Base-by-base conservation (phyloP, 2,797 vertebrate species). In the Chromobotia macracanthus region DNA sequence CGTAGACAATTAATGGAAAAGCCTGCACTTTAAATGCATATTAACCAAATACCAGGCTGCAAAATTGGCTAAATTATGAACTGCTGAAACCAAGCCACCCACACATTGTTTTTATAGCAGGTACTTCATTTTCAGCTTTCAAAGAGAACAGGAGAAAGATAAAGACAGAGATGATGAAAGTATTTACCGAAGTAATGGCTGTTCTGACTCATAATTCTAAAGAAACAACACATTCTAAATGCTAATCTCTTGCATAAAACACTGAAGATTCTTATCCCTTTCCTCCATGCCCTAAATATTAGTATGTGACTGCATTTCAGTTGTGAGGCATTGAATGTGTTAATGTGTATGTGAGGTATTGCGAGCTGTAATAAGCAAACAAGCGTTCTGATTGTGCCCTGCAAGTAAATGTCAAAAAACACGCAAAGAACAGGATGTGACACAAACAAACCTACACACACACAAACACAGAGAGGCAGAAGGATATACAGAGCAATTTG, bases 171-270 rank as follows among this genome's bases (percentile, higher is more conserved):
- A 46, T 64, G 35, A 72, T 13, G 38, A 75, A 72, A 28, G 44
- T 61, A 60, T 72, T 70, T 75, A 50, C 61, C 46, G 25, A 71
- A 75, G 71, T 83, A 76, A 79, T 75, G 74, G 28, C 44, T 63
- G 70, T 65, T 81, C 81, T 84, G 78, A 76, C 71, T 85, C 61
- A 74, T 31, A 31, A 31, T 31, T 80, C 64, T 50, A 63, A 82
- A 79, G 3, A 72, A 74, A 82, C 75, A 78, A 68, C 77, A 38
- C 46, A 35, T 31, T 31, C 31, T 3, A 5, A 31, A 31, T 79
- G 65, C 75, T 81, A 58, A 82, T 85, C 55, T 80, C 68, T 85
- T 82, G 12, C 0, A 85, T 79, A 85, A 87, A 84, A 75, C 13
- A 8, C 19, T 69, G 69, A 72, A 71, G 25, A 73, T 76, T 64